Conservation (phyloP, 2,888 invertebrate species). For the Pristionchus exspectatus region DNA sequence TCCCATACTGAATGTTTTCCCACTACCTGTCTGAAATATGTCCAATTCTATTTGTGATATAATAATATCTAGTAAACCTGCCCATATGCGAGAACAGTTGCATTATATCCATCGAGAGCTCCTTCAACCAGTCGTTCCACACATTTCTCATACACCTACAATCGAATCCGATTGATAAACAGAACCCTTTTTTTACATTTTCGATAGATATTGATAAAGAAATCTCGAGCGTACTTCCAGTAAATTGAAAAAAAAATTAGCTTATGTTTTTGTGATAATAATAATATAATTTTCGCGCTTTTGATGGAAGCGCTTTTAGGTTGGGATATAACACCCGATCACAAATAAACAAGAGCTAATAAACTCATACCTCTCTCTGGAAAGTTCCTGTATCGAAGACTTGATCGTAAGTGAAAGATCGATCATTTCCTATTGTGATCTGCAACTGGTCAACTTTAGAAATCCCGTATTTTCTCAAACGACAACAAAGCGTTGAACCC, state of each 20-base stretch:
- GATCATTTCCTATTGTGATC: slow-evolving; percentile 84
- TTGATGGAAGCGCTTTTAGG: too few relatives aligned
- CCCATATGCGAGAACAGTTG: slow-evolving; percentile 96
- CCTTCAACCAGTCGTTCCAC: slow-evolving; percentile 92
- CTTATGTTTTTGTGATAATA: too few relatives aligned
- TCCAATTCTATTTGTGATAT: background rate
- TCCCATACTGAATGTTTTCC: slow-evolving; percentile 99
- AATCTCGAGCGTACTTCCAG: too few relatives aligned
- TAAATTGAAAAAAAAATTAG: too few relatives aligned
- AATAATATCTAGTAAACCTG: slow-evolving; percentile 83
- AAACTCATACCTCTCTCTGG: slow-evolving; percentile 79
- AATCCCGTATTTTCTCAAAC: slow-evolving; percentile 58
- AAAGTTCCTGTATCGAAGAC: slow-evolving; percentile 89
- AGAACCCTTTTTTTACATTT: too few relatives aligned
- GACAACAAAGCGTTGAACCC: slow-evolving; percentile 56
- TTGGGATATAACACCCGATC: too few relatives aligned
- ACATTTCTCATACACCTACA: slow-evolving; percentile 88
- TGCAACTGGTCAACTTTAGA: slow-evolving; percentile 72
- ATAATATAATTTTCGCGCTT: too few relatives aligned
- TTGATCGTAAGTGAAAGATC: slow-evolving; percentile 87
- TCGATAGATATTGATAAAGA: too few relatives aligned
- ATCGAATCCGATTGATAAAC: too few relatives aligned
- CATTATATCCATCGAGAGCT: slow-evolving; percentile 96
- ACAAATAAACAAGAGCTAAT: too few relatives aligned
- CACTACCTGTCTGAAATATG: slow-evolving; percentile 90